A percentile compares a stretch with the other conserved stretches of the same genome.
These are phyloP conservation scores for Apaloderma vittatum DNA, from an alignment of 2,113 vertebrate genomes.

Conservation along the genomic window DNA sequence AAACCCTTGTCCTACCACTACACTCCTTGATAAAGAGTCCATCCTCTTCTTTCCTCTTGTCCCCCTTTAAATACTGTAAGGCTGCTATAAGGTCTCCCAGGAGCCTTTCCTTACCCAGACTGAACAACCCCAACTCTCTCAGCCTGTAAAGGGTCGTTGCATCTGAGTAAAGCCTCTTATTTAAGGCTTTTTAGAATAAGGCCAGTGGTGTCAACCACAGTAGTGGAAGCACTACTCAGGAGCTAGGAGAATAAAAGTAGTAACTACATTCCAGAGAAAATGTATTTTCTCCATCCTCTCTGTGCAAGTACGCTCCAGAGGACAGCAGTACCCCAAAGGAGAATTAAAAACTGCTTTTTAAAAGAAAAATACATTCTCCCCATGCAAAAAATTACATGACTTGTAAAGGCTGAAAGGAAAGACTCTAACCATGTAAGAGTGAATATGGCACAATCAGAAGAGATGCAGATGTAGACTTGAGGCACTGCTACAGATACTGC, in stretches of 20 bases:
- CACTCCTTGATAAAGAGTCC: no score
- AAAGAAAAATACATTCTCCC: neutral
- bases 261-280: neutral
- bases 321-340: neutral
- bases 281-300: accelerated
- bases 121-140: no score
- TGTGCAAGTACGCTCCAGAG: neutral
- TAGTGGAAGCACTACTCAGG: neutral
- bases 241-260: neutral
- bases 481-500: neutral
- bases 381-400: accelerated
- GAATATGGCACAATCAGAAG: neutral
- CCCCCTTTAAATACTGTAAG: no score
- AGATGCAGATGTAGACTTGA: neutral
- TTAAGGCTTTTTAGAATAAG: neutral
- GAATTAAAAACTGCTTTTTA: neutral
- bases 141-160: neutral
- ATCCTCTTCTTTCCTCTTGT: no score
- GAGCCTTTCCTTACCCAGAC: no score
- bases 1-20: no score
- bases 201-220: neutral
- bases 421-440: neutral
- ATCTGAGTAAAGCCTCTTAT: accelerated
- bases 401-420: neutral
- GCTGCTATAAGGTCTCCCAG: no score